Percentiles rank a stretch among this genome's conserved stretches.
Evolutionary conservation across 1,140 invertebrate species (phyloP).

Genomic region (Pissodes strobi): DNA sequence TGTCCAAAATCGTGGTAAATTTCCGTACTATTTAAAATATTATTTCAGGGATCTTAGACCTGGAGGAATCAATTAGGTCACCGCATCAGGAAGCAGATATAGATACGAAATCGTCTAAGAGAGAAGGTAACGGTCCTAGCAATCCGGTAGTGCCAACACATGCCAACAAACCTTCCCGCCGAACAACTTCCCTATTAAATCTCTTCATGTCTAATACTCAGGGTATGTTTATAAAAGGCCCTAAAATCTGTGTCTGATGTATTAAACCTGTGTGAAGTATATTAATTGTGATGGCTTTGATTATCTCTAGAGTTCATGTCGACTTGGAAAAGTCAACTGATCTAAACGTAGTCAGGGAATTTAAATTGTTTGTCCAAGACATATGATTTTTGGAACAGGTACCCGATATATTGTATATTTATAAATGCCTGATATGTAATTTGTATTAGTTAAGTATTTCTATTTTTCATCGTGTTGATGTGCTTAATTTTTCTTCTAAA

Average conservation of each 20-base stretch:
- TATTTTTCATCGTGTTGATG: too few relatives aligned
- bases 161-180: constrained; percentile 83
- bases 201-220: constrained; percentile 93
- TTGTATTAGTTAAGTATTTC: too few relatives aligned
- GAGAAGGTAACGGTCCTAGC: constrained; percentile 62
- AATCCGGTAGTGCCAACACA: constrained; percentile 56
- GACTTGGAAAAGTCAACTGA: too few relatives aligned
- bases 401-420: too few relatives aligned
- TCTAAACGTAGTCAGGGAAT: too few relatives aligned
- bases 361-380: too few relatives aligned
- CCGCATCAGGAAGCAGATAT: constrained; percentile 40
- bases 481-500: too few relatives aligned
- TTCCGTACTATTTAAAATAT: neutral
- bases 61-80: constrained; percentile 58
- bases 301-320: too few relatives aligned
- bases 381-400: too few relatives aligned
- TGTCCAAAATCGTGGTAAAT: too few relatives aligned
- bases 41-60: constrained; percentile 50
- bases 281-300: too few relatives aligned
- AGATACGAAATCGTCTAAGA: constrained; percentile 54
- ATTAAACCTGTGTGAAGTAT: constrained; percentile 22
- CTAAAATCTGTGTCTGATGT: constrained; percentile 17
- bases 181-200: constrained; percentile 91
- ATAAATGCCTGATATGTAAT: too few relatives aligned
- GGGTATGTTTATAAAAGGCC: constrained; percentile 65